Conservation (phyloP, 2,797 vertebrate species). For the Periophthalmus magnuspinnatus region DNA sequence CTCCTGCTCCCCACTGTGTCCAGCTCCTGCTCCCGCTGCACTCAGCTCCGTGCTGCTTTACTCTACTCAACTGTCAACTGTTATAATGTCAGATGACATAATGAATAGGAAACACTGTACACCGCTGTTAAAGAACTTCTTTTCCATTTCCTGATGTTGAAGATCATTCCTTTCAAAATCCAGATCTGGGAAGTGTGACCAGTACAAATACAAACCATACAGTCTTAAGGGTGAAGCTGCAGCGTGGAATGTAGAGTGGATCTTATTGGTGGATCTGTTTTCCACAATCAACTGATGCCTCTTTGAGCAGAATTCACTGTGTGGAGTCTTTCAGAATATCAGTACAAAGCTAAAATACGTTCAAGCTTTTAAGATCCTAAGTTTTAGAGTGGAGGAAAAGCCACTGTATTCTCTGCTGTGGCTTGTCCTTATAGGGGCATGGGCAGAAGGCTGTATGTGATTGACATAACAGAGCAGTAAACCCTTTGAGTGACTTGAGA, state of each 20-base stretch:
- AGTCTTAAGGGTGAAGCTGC: not conserved
- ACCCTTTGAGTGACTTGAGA: slow-evolving; percentile 54
- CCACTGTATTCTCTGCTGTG: not conserved
- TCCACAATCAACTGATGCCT: too few relatives aligned
- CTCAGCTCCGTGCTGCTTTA: not conserved
- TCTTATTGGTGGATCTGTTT: not conserved
- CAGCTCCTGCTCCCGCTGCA: slow-evolving; percentile 1
- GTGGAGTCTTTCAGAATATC: too few relatives aligned
- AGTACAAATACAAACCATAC: not conserved
- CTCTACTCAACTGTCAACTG: not conserved
- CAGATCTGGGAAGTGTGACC: not conserved
- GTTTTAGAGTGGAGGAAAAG: not conserved
- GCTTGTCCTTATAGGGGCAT: slow-evolving; percentile 47
- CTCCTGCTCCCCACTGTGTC: not conserved
- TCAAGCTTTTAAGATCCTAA: not conserved
- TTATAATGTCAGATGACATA: not conserved
- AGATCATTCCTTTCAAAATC: not conserved
- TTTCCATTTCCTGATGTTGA: not conserved
- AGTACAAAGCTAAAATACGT: not conserved
- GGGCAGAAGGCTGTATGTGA: slow-evolving; percentile 47
- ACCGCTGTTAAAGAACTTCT: not conserved
- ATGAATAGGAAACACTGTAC: not conserved
- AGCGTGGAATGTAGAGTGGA: not conserved
- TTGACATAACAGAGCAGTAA: slow-evolving; percentile 45
- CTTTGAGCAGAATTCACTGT: too few relatives aligned